phyloP scores from a whole-genome alignment of 2,888 invertebrate species.

The Pterostichus niger region DNA sequence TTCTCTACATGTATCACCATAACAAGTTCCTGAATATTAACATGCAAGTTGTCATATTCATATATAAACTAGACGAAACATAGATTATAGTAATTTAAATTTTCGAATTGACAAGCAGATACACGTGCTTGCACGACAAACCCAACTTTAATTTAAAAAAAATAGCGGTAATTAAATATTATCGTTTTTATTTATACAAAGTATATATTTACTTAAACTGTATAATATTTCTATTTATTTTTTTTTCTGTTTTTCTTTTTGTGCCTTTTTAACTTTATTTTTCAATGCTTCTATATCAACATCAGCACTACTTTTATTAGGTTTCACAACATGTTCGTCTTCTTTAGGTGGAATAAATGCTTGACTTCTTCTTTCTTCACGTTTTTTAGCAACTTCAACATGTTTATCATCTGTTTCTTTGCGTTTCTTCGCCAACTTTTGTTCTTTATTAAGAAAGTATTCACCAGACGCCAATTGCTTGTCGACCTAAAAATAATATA shows the following conservation, averaged over 20 bases:
- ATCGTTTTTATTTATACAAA: no score
- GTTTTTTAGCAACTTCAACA: constrained; percentile 84
- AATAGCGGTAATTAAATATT: no score
- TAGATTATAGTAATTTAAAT: not conserved
- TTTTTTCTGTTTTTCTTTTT: constrained; percentile 77
- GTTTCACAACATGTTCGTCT: constrained; percentile 70
- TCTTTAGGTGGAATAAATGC: constrained; percentile 92
- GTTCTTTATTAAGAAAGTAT: constrained; percentile 95
- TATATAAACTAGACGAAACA: no score
- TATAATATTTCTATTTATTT: not conserved
- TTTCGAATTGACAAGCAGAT: constrained; percentile 1
- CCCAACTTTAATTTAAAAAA: not conserved
- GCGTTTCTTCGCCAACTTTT: constrained; percentile 84
- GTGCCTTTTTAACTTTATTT: constrained; percentile 86
- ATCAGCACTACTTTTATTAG: constrained; percentile 74
- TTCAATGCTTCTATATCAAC: constrained; percentile 87
- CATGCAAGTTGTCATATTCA: no score
- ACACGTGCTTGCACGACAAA: not conserved
- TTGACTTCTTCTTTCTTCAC: constrained; percentile 88
- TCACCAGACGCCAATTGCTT: constrained; percentile 96
- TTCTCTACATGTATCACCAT: no score
- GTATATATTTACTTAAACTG: no score
- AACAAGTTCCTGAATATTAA: no score
- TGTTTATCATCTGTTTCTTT: constrained; percentile 90
- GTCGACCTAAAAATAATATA: constrained; percentile 81